These are phyloP conservation scores for Oreortyx pictus DNA, from an alignment of 2,797 vertebrate genomes.

Conservation along the genomic window DNA sequence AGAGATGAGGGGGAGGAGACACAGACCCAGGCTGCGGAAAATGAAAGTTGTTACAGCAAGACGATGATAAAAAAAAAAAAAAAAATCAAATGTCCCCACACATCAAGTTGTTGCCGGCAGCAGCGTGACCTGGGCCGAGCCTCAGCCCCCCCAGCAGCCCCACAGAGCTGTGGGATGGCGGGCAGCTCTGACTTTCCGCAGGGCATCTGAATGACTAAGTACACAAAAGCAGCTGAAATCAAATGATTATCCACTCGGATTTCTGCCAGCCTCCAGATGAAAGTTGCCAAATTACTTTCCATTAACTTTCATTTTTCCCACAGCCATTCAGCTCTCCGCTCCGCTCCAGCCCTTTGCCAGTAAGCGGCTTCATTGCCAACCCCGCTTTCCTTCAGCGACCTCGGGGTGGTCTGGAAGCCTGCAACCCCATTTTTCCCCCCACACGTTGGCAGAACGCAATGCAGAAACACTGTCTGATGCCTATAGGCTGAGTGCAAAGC, in stretches of 20 bases:
- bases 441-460: background rate
- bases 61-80: background rate
- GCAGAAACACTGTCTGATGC: background rate
- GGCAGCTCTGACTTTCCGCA: slow-evolving; percentile 4
- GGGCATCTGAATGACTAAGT: slow-evolving; percentile 39
- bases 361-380: background rate
- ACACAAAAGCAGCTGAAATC: slow-evolving; percentile 57
- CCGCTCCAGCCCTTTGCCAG: slow-evolving; percentile 12
- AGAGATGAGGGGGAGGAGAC: background rate
- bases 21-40: background rate
- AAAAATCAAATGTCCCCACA: background rate
- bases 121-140: rapidly evolving
- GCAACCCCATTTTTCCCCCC: background rate
- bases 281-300: slow-evolving; percentile 66
- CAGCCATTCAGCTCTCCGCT: background rate
- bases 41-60: background rate
- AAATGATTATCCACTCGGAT: slow-evolving; percentile 59
- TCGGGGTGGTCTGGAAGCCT: background rate
- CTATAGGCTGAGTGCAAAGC: background rate
- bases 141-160: no score
- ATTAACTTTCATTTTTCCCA: slow-evolving; percentile 59
- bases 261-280: slow-evolving; percentile 36
- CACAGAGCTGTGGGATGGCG: no score
- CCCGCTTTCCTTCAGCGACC: background rate
- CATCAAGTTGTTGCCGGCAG: rapidly evolving